Evolutionary conservation across 1,140 invertebrate species (phyloP), one percentile per base, ranked within the genome.

Genomic region (Globodera rostochiensis): DNA sequence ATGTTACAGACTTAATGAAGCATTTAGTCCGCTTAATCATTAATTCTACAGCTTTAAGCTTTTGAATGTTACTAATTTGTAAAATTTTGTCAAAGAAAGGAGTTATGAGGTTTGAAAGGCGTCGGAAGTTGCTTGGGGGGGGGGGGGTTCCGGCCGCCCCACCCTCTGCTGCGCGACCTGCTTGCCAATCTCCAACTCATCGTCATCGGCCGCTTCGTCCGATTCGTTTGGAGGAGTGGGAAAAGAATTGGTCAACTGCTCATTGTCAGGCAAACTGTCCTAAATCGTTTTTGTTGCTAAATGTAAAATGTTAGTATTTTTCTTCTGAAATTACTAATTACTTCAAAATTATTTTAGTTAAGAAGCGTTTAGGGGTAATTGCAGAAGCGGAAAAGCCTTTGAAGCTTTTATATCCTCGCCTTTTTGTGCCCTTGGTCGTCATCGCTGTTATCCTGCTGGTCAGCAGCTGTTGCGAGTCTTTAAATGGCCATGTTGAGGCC

Each of bases 181-280:
- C 49, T 71, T 78, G 25, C 47, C 77, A 69, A 78, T 71, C 19
- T 78, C 60, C 76, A 73, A 74, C 21, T 80, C 79, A 53, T 80
- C 64, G 19, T 57, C 53, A 69, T 77, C 76, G 5, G 8, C 76
- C 47, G 78, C 45, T 75, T 77, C 77, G 49, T 64, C 77, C 25
- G 79, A 80, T 80, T 78, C 64, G 66, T 78, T 71, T 4, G 77
- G 77, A 15, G 77, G 64, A n/a, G 77, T 78, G 11, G 77, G 60
- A 78, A 78, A 78, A 13, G 77, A 78, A 69, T 69, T 78, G n/a
- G 64, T 45, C 49, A 78, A 69, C 8, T 71, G 69, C 69, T 71
- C 77, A 19, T 64, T 69, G 6, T 76, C 74, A 46, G 36, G 25
- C n/a, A 74, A 60, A 49, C 13, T 74, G 19, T n/a, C 66, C 25